Conservation (phyloP, 2,888 invertebrate genomes). For the Eledona agricola region DNA sequence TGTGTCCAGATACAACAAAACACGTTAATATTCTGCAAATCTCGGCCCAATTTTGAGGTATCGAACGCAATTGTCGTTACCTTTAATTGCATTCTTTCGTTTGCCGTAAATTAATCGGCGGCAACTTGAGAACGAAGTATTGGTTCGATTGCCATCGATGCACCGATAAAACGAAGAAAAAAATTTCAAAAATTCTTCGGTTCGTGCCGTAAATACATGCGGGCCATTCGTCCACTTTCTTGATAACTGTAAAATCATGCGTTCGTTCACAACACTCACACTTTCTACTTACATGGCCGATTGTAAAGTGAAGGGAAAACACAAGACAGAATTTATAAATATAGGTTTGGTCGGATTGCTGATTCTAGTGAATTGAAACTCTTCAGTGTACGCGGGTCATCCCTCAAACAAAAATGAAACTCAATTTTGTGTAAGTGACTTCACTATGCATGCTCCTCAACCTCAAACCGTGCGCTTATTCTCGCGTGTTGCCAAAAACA, state of each 20-base stretch:
- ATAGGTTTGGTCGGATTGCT: slow-evolving; percentile 55
- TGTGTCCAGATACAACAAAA: no score
- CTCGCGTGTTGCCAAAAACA: no score
- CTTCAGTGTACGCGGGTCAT: slow-evolving; percentile 54
- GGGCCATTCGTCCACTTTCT: slow-evolving; percentile 26
- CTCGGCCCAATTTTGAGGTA: no score
- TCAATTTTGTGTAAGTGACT: slow-evolving; percentile 56
- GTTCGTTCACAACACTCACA: slow-evolving; percentile 21
- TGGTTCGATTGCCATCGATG: neutral
- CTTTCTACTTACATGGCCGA: slow-evolving; percentile 52
- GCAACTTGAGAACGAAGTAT: neutral
- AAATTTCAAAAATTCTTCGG: slow-evolving; percentile 31
- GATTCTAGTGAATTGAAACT: slow-evolving; percentile 57
- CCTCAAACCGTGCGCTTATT: no score
- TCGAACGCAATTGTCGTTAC: no score
- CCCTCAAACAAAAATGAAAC: slow-evolving; percentile 52
- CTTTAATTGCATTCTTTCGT: no score
- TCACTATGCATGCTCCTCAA: slow-evolving; percentile 15
- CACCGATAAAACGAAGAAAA: slow-evolving; percentile 16
- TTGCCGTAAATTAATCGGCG: no score
- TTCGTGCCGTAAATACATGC: slow-evolving; percentile 26
- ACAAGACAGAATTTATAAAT: slow-evolving; percentile 61
- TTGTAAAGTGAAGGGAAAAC: slow-evolving; percentile 62
- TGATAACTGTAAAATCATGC: slow-evolving; percentile 11
- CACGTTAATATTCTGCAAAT: no score